Evolutionary conservation across 2,113 vertebrate species (phyloP), one percentile per base, ranked within the genome.

Genomic region (Corythoichthys haematopterus): DNA sequence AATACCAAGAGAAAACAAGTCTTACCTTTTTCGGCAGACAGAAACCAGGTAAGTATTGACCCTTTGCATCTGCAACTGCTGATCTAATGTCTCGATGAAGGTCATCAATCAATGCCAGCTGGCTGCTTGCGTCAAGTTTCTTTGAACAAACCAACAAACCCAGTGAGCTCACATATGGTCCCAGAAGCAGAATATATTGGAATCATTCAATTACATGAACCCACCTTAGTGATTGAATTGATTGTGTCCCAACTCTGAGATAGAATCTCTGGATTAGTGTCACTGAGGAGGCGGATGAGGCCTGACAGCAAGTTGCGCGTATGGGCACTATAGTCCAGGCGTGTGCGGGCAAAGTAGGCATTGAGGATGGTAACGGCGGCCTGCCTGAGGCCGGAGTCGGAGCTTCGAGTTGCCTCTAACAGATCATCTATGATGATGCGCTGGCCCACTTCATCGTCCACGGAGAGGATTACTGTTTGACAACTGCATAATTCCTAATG

Each of bases 161-260:
- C 14, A 4, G 6, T 20, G 9, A 46, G 60, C 10, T 11, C 10
- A 28, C 28, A 2, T 11, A 20, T 28, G 28, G 13, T 4, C 13
- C 60, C 20, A 46, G 40, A 46, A 45, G 45, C 28, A 45, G 8
- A 20, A 56, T 50, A 35, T 51, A 65, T 36, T 72, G 55, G 38
- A 48, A 53, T 53, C 28, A 16, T 15, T 51, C 2, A 9, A 45
- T 51, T 12, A 55, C 6, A 3, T 58, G 7, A 69, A 8, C 91
- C 77, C 64, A 96, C 97, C 95, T 98, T 99, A 64, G 95, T 98
- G 80, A 99, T 97, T 76, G 96, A 93, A 79, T 94, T 97, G 69
- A 99, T 93, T 0, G 97, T 95, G 71, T 98, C 97, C 97, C 97
- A 99, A 89, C 96, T 98, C 89, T 99, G 95, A 64, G 90, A 90